Evolutionary conservation across 2,113 vertebrate genomes (phyloP).

Genomic region (Semnornis frantzii): DNA sequence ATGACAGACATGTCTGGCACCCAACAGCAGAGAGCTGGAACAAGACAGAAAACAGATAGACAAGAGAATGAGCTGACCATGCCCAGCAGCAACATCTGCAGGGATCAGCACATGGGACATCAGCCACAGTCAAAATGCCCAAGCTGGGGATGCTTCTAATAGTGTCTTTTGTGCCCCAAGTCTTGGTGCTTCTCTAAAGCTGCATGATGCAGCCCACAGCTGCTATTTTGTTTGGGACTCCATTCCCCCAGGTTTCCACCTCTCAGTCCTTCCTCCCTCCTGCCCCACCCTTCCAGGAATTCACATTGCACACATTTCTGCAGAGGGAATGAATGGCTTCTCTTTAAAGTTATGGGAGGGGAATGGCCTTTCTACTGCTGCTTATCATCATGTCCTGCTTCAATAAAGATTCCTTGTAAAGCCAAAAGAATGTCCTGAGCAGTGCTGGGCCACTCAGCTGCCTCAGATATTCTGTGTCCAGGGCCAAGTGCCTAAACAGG

Average conservation of each 20-base stretch:
- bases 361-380: slow-evolving; percentile 29
- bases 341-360: slow-evolving; percentile 18
- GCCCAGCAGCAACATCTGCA: neutral
- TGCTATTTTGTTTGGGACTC: neutral
- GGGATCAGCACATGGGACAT: neutral
- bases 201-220: neutral
- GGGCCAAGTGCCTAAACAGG: neutral
- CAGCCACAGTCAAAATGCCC: neutral
- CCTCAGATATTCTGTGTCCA: neutral
- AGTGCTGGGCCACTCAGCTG: neutral
- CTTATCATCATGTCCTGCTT: slow-evolving; percentile 6
- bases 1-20: neutral
- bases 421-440: slow-evolving; percentile 31
- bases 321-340: neutral
- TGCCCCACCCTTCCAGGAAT: slow-evolving; percentile 24
- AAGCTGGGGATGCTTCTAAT: rapidly evolving
- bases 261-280: neutral
- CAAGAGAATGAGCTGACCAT: neutral
- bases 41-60: neutral
- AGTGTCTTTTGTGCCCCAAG: neutral
- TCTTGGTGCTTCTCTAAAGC: neutral
- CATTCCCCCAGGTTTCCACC: neutral
- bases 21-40: neutral
- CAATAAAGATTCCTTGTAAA: slow-evolving; percentile 48
- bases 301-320: slow-evolving; percentile 27